These are phyloP conservation scores for Saccostrea cuccullata DNA, from an alignment of 1,140 invertebrate species.

Conservation along the genomic window DNA sequence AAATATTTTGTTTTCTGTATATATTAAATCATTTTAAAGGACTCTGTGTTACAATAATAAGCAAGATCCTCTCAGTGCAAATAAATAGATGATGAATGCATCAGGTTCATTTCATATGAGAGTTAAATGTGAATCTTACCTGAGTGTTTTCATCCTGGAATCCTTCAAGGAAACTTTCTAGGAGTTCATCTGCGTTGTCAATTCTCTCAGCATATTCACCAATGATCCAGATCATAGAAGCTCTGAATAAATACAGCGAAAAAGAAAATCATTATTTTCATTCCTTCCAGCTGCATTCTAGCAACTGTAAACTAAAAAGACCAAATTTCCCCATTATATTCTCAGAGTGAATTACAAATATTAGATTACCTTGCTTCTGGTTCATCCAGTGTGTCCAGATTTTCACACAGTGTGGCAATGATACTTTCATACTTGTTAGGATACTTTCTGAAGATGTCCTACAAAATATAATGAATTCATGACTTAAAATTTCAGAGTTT, in stretches of 20 bases:
- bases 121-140: too few species aligned
- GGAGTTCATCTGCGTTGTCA: constrained; percentile 98
- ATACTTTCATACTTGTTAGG: constrained; percentile 99
- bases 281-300: too few species aligned
- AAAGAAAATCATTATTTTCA: too few species aligned
- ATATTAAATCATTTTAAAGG: too few species aligned
- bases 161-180: constrained; percentile 99
- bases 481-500: too few species aligned
- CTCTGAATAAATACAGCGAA: constrained; percentile 80
- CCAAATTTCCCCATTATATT: too few species aligned
- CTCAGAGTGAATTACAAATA: not conserved
- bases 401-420: constrained; percentile 99
- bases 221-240: constrained; percentile 99
- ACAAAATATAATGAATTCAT: not conserved
- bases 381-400: constrained; percentile 98
- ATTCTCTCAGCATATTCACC: constrained; percentile 99
- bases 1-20: too few species aligned
- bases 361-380: constrained; percentile 90
- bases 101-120: too few species aligned
- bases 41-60: too few species aligned
- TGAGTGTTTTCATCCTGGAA: constrained; percentile 99
- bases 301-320: too few species aligned
- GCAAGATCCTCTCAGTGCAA: too few species aligned
- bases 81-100: too few species aligned
- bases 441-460: constrained; percentile 99